Base-by-base conservation (phyloP, 2,888 invertebrate genomes). In the Crossocerus cetratus region DNA sequence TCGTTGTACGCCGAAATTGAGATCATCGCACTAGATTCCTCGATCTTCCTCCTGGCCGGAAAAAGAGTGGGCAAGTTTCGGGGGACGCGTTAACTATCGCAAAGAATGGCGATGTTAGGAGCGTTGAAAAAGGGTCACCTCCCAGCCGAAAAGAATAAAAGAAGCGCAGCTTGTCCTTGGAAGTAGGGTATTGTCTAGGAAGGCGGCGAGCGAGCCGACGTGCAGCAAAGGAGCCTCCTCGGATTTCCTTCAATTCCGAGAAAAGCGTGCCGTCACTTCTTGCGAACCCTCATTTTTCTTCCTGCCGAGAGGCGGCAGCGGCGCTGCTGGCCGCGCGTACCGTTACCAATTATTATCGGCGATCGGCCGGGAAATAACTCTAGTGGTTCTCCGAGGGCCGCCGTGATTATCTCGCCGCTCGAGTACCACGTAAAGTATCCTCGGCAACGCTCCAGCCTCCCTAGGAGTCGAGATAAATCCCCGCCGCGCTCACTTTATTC, bases 261-360 rank as follows among this genome's bases (percentile, higher is more conserved):
- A 74, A 78, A 74, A 68, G n/a, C 44, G 23, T 44, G 63, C 16
- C 45, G 45, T 45, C 2, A 14, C 45, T 53, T 23, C 22, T 16
- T 45, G 2, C 0, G 66, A 56, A 78, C 74, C 78, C 69, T 72
- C 72, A 65, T 78, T 77, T 73, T 74, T 76, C 78, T 73, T 57
- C 59, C n/a, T 45, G 21, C 65, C 62, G 8, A 8, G 11, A 32
- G n/a, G n/a, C 11, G 3, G 4, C 32, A 32, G 32, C 8, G n/a
- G n/a, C n/a, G n/a, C n/a, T n/a, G n/a, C n/a, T n/a, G n/a, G n/a
- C 44, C 43, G 45, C 3, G 63, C 79, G 64, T 78, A 79, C 82
- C 75, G 80, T 82, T 80, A 80, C 72, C 75, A 77, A 82, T 81
- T 82, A 81, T 77, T 77, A 82, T 82, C 82, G 71, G 45, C 69